Evolutionary conservation across 2,113 vertebrate genomes (phyloP), one percentile per base, ranked within the genome.

Genomic region (Gambusia holbrooki): DNA sequence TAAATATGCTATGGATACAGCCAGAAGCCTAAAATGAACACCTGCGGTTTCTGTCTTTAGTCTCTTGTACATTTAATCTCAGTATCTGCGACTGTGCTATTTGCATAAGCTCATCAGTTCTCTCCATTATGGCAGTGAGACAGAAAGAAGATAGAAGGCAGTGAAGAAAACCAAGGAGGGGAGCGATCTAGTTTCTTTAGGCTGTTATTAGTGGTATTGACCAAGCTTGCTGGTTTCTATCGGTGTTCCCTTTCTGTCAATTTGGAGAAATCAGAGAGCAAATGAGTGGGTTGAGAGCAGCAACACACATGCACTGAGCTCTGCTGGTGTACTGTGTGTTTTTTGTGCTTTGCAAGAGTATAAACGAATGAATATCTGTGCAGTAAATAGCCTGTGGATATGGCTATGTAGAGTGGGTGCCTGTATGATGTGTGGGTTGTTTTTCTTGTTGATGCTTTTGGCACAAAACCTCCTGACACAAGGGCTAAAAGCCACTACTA

Each of bases 201-300:
- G 84, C 88, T 89, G 83, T 85, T 89, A 78, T 89, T 89, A 88
- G 77, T 76, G 71, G 54, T 90, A 93, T 94, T 92, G 93, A 93
- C 88, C 89, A 84, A 73, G 76, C 76, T 54, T 79, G 83, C 79
- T 77, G 71, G 79, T 86, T 84, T 88, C 87, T 92, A 89, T 88
- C 88, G 66, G 87, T 79, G 85, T 80, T 85, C 84, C 85, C 84
- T 92, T 90, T 91, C 89, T 89, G 87, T 93, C 92, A 94, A 92
- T 93, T 88, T 87, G 82, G 73, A 86, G 90, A 92, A 93, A 94
- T 91, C 87, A 90, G 87, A 93, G 85, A 87, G 69, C 84, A 82
- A 74, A 73, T 60, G 84, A 88, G 86, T 87, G 80, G 87, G 89
- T 60, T 82, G 86, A 84, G 77, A 68, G 58, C 75, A 63, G 77